phyloP scores from a whole-genome alignment of 2,113 vertebrate genomes.

The Typhlomys cinereus region DNA sequence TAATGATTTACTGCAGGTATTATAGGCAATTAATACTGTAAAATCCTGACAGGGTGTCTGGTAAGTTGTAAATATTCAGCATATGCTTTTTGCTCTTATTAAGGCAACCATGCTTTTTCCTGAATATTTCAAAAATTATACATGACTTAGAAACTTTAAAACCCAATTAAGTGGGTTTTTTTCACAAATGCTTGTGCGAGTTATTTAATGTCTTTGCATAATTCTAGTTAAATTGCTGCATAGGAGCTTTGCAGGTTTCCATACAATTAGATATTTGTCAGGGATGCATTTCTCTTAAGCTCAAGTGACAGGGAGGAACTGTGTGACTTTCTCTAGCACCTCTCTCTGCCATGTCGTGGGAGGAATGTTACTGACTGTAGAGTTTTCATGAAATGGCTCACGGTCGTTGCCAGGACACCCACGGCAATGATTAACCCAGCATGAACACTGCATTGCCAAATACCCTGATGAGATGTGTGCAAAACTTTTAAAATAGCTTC shows the following conservation, averaged over 20 bases:
- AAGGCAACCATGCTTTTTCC: neutral
- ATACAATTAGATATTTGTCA: slow-evolving; percentile 21
- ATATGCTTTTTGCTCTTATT: neutral
- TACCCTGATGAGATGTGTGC: slow-evolving; percentile 16
- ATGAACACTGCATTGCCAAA: slow-evolving; percentile 26
- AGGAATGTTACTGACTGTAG: slow-evolving; percentile 46
- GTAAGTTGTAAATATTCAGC: neutral
- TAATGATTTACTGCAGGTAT: neutral
- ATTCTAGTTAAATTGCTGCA: neutral
- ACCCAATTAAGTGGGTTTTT: neutral
- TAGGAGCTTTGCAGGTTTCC: neutral
- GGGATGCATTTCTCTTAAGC: neutral
- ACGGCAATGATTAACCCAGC: slow-evolving; percentile 49
- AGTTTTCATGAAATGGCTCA: slow-evolving; percentile 58
- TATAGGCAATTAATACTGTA: neutral
- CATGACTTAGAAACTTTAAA: neutral
- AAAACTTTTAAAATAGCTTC: slow-evolving; percentile 57
- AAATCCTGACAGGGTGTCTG: neutral
- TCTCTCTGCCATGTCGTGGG: neutral
- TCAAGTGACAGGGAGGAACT: neutral
- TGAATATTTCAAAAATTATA: slow-evolving; percentile 1
- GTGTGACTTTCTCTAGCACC: neutral
- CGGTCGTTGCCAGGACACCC: slow-evolving; percentile 49
- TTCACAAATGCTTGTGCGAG: neutral
- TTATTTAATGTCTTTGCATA: slow-evolving; percentile 15